Base-by-base conservation (phyloP, 2,888 invertebrate genomes). In the Amaurobius ferox region DNA sequence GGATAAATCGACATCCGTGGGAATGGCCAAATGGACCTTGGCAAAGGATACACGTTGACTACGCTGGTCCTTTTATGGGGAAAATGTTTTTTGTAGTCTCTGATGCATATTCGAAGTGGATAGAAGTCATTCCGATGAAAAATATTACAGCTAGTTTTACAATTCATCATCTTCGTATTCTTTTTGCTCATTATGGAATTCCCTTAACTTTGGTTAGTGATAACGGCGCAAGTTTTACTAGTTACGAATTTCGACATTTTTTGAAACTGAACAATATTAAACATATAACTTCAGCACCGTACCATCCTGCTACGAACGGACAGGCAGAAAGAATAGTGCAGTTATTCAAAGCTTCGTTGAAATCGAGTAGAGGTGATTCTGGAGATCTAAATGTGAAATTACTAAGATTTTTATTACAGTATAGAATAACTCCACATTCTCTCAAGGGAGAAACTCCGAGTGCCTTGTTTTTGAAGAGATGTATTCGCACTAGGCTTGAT, bases 251-350 rank as follows among this genome's bases (percentile, higher is more conserved):
- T 67, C 39, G 30, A 68, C 67, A 80, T 35, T 80, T 80, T 68
- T 73, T 66, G 67, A 40, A 73, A 80, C 73, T 30, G 73, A 89
- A 89, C 72, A 88, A 89, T 16, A 88, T 89, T 32, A 40, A 86
- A 67, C 83, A 70, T 29, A 70, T 72, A 16, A 79, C 70, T 61
- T 70, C 88, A 16, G 88, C 89, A 28, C 89, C 89, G 28, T 88
- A 89, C 68, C 86, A 89, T 66, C 89, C 89, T 62, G 55, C 86
- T 5, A 76, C 89, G 9, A 90, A 89, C 81, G 89, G 90, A 23
- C 88, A 88, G 76, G 89, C 90, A 30, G 89, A 90, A 81, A 78
- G 90, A 19, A 72, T 79, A n/a, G 90, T 90, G 11, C 89, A 67
- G 61, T 73, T 73, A 62, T 73, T 73, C 73, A 61, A 73, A 73